Evolutionary conservation across 2,113 vertebrate species (phyloP), one percentile per base, ranked within the genome.

Genomic region (Coregonus clupeaformis): DNA sequence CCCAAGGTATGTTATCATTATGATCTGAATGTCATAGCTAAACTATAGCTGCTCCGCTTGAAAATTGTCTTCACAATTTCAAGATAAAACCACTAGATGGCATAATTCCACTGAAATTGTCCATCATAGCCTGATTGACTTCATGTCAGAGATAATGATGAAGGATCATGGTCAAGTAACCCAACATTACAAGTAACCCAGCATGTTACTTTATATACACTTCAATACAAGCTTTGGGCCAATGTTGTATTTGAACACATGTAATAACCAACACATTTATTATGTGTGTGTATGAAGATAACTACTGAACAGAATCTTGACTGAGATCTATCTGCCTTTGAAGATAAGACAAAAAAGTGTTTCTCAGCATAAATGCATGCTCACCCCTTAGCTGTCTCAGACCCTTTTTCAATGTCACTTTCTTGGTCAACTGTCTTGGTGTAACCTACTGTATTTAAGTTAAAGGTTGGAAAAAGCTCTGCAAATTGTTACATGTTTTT

Each of bases 401-500:
- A 42, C 30, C 29, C 29, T 67, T 42, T 36, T 27, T 67, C 65
- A 67, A 36, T 67, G 30, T 36, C 2, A 22, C 18, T 20, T 67
- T 32, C 29, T 67, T 20, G 65, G 65, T 67, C 65, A 67, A 9
- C 30, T 4, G 5, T 32, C 9, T 47, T 42, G 59, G 20, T 20
- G 6, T n/a, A 52, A 52, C 16, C 52, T 18, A 6, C 5, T 52
- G 1, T 16, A 55, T 60, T 16, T 6, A 4, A 49, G 68, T 14
- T 45, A 72, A 66, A 60, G 6, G 22, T 72, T 32, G 49, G 29
- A n/a, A 79, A 24, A 11, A 16, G 29, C 4, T 47, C 4, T 1
- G 24, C 36, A 45, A 52, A 71, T 82, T 74, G 75, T 76, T 42
- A 81, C 14, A 11, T 13, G 24, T 55, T 32, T 72, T 64, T 89